Percentiles rank a stretch among this genome's conserved stretches.
Conservation (phyloP, 1,140 invertebrate species). For the Paraescarpia echinospica region DNA sequence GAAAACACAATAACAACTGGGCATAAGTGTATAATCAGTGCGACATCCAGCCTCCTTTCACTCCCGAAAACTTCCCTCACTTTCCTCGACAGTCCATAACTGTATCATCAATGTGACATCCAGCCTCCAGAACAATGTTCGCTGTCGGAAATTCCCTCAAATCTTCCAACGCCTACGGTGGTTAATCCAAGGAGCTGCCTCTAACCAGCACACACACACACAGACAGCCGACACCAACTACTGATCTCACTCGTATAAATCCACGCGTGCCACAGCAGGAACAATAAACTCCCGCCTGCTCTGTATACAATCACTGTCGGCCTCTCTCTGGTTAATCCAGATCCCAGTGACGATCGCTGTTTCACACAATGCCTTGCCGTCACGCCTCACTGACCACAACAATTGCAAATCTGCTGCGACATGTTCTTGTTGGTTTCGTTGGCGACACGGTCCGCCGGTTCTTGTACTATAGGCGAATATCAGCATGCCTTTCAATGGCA, state of each 20-base stretch:
- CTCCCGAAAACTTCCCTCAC: not conserved
- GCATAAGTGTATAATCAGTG: not conserved
- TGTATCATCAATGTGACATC: too few species aligned
- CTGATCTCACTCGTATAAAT: not conserved
- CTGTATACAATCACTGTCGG: not conserved
- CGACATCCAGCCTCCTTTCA: not conserved
- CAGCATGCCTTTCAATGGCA: not conserved
- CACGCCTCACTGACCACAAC: not conserved
- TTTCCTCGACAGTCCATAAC: too few species aligned
- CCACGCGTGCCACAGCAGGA: not conserved
- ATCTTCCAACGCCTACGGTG: not conserved
- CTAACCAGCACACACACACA: not conserved
- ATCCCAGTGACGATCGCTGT: not conserved
- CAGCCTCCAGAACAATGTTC: too few species aligned
- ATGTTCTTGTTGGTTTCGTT: conserved; percentile 5
- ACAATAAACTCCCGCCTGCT: not conserved
- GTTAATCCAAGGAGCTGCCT: not conserved
- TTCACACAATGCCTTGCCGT: not conserved
- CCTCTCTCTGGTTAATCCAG: not conserved
- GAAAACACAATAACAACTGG: not conserved
- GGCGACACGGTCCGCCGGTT: not conserved
- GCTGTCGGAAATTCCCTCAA: too few species aligned
- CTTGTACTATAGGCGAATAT: not conserved
- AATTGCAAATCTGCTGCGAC: not conserved
- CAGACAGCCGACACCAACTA: not conserved